Conservation (phyloP, 2,113 vertebrate genomes). For the Nematolebias whitei region DNA sequence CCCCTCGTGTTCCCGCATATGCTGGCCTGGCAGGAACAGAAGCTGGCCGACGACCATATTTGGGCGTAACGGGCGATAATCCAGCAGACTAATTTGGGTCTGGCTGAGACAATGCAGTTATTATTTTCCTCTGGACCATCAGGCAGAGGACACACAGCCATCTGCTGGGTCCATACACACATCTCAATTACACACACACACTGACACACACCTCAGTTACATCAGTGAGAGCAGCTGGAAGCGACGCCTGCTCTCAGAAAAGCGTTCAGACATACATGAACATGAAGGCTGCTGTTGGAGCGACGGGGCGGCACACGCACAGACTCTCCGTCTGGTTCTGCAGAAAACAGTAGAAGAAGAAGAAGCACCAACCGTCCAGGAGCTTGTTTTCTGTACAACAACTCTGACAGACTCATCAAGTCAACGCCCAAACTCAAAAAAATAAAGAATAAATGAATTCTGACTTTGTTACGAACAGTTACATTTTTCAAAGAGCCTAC, state of each 20-base stretch:
- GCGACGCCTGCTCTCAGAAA: constrained; percentile 19
- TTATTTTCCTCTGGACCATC: constrained; percentile 98
- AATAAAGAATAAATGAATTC: no score
- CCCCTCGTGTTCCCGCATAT: constrained; percentile 84
- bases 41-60: constrained; percentile 79
- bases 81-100: constrained; percentile 98
- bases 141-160: constrained; percentile 97
- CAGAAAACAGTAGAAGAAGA: constrained; percentile 4
- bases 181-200: constrained; percentile 60
- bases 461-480: no score
- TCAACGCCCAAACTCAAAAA: no score
- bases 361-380: no score
- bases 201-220: constrained; percentile 87
- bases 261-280: constrained; percentile 13
- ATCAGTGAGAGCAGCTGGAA: constrained; percentile 90
- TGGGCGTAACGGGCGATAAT: constrained; percentile 83
- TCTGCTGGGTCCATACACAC: constrained; percentile 87
- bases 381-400: no score
- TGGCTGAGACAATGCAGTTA: constrained; percentile 97
- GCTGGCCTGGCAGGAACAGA: constrained; percentile 89
- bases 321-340: constrained; percentile 10
- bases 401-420: no score
- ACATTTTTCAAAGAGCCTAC: no score
- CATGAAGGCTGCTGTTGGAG: constrained; percentile 31
- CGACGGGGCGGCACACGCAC: constrained; percentile 26